Percentiles rank a stretch among this genome's conserved stretches.
phyloP scores from a whole-genome alignment of 1,140 invertebrate genomes.

The Nomia melanderi region DNA sequence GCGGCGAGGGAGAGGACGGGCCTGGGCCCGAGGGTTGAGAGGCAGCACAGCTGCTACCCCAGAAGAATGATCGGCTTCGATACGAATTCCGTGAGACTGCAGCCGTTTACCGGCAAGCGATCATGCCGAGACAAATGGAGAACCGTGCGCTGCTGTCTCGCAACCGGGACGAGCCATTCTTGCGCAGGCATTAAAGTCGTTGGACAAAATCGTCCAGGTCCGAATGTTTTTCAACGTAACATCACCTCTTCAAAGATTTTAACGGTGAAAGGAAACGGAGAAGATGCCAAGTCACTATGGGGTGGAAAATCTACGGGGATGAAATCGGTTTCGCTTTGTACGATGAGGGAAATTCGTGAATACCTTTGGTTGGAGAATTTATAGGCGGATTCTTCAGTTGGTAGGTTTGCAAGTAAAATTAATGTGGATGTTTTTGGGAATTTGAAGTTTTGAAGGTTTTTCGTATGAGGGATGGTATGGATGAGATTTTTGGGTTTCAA shows the following conservation, averaged over 20 bases:
- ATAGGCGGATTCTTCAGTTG: too few relatives aligned
- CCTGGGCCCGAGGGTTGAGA: conserved; percentile 11
- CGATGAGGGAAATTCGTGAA: neutral
- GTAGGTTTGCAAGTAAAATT: too few relatives aligned
- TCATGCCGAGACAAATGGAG: neutral
- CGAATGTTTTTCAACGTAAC: neutral
- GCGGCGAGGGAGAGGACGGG: neutral
- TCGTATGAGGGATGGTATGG: too few relatives aligned
- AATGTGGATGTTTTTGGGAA: too few relatives aligned
- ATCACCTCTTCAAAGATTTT: neutral
- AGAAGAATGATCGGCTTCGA: conserved; percentile 37
- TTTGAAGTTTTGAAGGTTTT: too few relatives aligned
- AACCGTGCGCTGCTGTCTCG: too few relatives aligned
- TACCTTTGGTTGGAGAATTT: neutral
- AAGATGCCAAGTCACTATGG: neutral
- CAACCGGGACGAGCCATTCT: too few relatives aligned
- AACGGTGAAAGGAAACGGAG: neutral
- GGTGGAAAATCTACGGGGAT: neutral
- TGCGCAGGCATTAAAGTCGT: conserved; percentile 22
- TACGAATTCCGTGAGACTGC: conserved; percentile 35
- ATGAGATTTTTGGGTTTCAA: too few relatives aligned
- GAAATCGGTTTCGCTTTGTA: neutral
- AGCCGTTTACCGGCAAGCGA: neutral
- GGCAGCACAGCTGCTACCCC: conserved; percentile 35
- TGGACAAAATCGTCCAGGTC: too few relatives aligned